Percentiles rank a stretch among this genome's conserved stretches.
These are phyloP conservation scores for Thryonomys swinderianus DNA, from an alignment of 2,113 vertebrate species.

Conservation along the genomic window DNA sequence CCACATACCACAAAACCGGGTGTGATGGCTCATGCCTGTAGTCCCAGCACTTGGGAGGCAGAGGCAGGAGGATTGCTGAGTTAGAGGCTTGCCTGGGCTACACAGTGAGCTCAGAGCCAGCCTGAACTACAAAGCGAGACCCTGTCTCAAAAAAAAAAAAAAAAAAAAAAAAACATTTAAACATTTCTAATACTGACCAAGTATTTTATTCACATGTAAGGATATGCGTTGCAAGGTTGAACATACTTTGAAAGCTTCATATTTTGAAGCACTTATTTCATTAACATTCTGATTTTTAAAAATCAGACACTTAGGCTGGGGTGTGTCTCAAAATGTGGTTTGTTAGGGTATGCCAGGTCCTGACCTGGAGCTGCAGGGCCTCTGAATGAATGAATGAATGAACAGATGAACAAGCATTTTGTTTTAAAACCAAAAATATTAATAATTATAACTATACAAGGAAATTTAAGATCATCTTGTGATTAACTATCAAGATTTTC, in stretches of 20 bases:
- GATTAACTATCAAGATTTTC: not conserved
- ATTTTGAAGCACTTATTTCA: not conserved
- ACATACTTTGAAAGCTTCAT: not conserved
- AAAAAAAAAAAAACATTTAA: not conserved
- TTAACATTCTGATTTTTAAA: not conserved
- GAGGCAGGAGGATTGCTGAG: too few species aligned
- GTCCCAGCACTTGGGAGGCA: too few species aligned
- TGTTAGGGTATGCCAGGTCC: too few species aligned
- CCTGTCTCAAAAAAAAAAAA: too few species aligned
- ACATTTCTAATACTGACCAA: not conserved
- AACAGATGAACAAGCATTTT: not conserved
- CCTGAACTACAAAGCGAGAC: too few species aligned
- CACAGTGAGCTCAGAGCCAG: too few species aligned
- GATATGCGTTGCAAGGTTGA: slow-evolving; percentile 3
- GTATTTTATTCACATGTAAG: not conserved
- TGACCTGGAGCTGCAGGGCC: too few species aligned
- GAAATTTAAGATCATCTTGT: slow-evolving; percentile 28
- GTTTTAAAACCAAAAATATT: not conserved
- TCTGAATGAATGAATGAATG: not conserved
- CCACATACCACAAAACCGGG: too few species aligned
- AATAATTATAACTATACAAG: not conserved
- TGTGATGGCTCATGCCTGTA: too few species aligned
- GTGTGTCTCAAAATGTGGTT: not conserved
- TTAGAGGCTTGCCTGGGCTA: too few species aligned
- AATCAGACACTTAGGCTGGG: not conserved